Conservation (phyloP, 2,113 vertebrate species). For the Tricholaema leucomelas region DNA sequence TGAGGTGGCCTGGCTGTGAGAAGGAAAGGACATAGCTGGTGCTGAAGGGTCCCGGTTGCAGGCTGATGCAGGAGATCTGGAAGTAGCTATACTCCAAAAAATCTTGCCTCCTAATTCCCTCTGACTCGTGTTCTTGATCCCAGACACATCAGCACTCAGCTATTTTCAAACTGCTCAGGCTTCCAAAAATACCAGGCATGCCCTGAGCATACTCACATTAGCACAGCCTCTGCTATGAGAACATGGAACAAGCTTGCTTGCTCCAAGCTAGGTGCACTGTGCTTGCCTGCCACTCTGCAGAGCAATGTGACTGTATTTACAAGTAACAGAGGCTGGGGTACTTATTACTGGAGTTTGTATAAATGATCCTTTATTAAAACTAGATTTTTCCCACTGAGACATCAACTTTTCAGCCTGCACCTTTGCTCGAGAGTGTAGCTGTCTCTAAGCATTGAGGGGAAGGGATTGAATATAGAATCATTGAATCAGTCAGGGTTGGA, state of each 20-base stretch:
- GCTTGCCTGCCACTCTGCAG: fast-evolving
- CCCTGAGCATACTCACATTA: not conserved
- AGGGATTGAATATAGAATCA: fast-evolving
- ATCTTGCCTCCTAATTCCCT: not conserved
- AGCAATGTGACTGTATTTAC: fast-evolving
- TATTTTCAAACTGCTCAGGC: constrained; percentile 16
- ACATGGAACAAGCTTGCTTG: fast-evolving
- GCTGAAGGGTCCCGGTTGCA: fast-evolving
- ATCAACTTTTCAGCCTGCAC: not conserved
- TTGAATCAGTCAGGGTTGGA: too few relatives aligned
- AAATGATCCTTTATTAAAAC: not conserved
- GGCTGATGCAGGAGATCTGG: not conserved
- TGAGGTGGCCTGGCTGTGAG: not conserved
- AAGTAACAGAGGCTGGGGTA: not conserved
- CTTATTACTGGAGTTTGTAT: not conserved
- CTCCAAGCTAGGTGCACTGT: fast-evolving
- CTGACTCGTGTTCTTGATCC: not conserved
- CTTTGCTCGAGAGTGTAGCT: not conserved
- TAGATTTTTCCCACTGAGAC: not conserved
- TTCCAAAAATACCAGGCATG: constrained; percentile 13
- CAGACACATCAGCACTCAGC: constrained; percentile 4
- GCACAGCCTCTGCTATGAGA: not conserved
- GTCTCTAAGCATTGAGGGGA: not conserved
- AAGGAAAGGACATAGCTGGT: not conserved
- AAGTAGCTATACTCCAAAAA: fast-evolving